Evolutionary conservation across 30 jellyfish, hydroid and myxozoan genomes (phyloP), one percentile per base, ranked within the genome.

Genomic region (Rhopilema esculentum): DNA sequence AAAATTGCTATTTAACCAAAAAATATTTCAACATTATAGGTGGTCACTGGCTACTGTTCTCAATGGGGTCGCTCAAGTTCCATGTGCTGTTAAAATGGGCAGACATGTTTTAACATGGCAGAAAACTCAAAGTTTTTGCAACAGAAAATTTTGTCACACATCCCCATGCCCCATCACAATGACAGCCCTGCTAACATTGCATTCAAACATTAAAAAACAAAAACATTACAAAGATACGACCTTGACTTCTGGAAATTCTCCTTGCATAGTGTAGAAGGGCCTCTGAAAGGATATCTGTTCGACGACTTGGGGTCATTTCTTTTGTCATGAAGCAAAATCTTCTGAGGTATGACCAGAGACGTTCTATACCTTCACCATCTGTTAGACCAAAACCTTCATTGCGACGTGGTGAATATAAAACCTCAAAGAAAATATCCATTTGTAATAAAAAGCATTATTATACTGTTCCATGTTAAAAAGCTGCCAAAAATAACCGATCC

Each of bases 341-440:
- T 32, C 91, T 25, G 21, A 80, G 87, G 18, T 30, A 62, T 23
- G 91, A 80, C 86, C 91, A 80, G 33, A 80, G 29, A 22, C 91
- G 20, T 87, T 80, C 91, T 32, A 80, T 80, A 32, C 72, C 85
- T 29, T 80, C 91, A 62, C 91, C 91, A 69, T 80, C 86, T 16
- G 84, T 62, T 27, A 80, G 33, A 24, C 91, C 86, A 66, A 80
- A 70, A 4, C 81, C 81, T 19, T 24, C 20, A 70, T 22, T 61
- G 25, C 81, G 9, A 22, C 81, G 77, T 27, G 29, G 77, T 19
- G 29, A 16, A 16, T 16, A 66, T 27, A 27, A 9, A 12, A 19
- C 27, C 29, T 19, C 9, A 9, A 66, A 66, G 29, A 66, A 12
- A 51, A 51, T 9, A 51, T 51, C 66, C 15, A 51, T 51, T 9